phyloP scores from a whole-genome alignment of 2,797 vertebrate species.

The Lepus oiostolus region DNA sequence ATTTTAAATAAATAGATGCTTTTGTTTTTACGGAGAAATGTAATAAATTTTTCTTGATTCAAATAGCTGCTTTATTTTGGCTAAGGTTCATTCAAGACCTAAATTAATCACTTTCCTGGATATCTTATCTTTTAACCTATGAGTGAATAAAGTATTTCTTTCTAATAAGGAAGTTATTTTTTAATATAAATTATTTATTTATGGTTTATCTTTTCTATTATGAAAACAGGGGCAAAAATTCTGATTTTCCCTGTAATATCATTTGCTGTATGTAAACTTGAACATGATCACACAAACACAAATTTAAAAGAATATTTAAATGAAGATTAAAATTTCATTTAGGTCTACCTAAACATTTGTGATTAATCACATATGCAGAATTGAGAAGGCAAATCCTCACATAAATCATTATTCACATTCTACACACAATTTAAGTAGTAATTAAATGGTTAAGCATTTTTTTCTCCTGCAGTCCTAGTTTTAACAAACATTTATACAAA shows the following conservation, averaged over 20 bases:
- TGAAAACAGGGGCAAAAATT: conserved; percentile 52
- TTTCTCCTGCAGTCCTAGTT: background rate
- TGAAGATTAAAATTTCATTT: background rate
- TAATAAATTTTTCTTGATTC: conserved; percentile 58
- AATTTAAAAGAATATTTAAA: background rate
- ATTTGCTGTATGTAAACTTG: conserved; percentile 37
- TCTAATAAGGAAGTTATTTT: conserved; percentile 27
- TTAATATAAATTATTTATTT: conserved; percentile 29
- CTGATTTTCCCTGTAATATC: background rate
- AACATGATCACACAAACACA: background rate
- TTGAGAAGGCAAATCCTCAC: background rate
- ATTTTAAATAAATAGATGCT: background rate
- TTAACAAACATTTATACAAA: conserved; percentile 9
- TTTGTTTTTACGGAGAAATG: conserved; percentile 46
- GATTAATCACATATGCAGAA: background rate
- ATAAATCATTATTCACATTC: background rate
- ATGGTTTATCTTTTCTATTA: conserved; percentile 25
- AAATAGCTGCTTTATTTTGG: conserved; percentile 56
- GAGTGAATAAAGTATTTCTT: background rate
- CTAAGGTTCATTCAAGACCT: conserved; percentile 50
- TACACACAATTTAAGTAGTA: background rate
- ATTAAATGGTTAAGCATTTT: conserved; percentile 16
- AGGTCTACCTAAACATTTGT: background rate
- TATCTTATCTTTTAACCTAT: conserved; percentile 33
- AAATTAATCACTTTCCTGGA: background rate